Base-by-base conservation (phyloP, 2,797 vertebrate genomes). In the Ctenopoma kingsleyae region DNA sequence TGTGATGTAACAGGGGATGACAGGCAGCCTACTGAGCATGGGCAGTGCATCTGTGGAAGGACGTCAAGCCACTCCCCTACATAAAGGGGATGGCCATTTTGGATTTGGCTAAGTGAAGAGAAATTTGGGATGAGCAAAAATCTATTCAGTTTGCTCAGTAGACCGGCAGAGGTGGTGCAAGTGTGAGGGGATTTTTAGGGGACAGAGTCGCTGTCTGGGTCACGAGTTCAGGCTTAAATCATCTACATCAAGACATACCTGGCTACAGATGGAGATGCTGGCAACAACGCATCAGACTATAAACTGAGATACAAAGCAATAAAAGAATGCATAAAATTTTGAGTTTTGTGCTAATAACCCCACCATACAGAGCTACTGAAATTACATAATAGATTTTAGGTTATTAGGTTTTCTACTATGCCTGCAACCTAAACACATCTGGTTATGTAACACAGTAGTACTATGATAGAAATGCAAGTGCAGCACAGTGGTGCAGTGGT, bases 141-240 rank as follows among this genome's bases (percentile, higher is more conserved):
- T 80, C 41, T 35, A 84, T 90, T 89, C 30, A 68, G 77, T 74
- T 59, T 82, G 85, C 50, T 80, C 74, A 5, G 57, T 71, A 76
- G 78, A 72, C 38, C 44, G 25, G 74, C 68, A 61, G 67, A 30
- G 51, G 67, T 44, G 61, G 55, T 70, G 48, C 10, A 62, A 67
- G 62, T 70, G 61, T 78, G 69, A 67, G 69, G 32, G 83, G 87
- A 90, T 93, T 92, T 83, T 83, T 46, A 44, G 61, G 68, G 79
- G 71, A 73, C 76, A 79, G 67, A 81, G 71, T 52, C 20, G 22
- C 49, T 20, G 63, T 77, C 64, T 54, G 20, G 54, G 72, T 62
- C 47, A 9, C 5, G 43, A 67, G 57, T 70, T 59, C 50, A 67
- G 56, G 73, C 44, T 82, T 54, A 86, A 82, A 86, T 82, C 68